Conservation (phyloP, 2,113 vertebrate species). For the Aramus guarauna region DNA sequence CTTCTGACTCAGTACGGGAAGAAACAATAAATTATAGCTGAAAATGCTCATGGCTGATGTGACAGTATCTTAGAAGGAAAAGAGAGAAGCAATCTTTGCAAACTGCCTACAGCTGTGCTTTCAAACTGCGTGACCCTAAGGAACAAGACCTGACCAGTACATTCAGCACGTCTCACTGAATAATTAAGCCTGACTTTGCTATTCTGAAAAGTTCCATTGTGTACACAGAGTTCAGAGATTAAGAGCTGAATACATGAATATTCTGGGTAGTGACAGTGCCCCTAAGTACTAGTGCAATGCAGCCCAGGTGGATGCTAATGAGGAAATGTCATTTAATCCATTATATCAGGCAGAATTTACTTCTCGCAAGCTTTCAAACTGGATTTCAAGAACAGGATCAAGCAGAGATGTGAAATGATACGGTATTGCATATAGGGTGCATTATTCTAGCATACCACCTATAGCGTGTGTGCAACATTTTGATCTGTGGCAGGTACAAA, state of each 20-base stretch:
- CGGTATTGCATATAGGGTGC: not conserved
- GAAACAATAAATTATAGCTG: slow-evolving; percentile 29
- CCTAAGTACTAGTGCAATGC: not conserved
- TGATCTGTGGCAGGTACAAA: not conserved
- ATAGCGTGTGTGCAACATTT: accelerated
- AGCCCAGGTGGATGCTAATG: slow-evolving; percentile 9
- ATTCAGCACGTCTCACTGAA: not conserved
- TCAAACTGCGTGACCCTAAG: not conserved
- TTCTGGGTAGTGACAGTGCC: not conserved
- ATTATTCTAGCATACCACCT: not conserved
- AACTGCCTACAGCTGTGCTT: slow-evolving; percentile 9
- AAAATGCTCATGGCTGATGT: slow-evolving; percentile 1
- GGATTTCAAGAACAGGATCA: not conserved
- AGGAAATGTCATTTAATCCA: not conserved
- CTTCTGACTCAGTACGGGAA: slow-evolving; percentile 3
- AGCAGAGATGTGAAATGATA: not conserved
- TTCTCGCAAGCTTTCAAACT: not conserved
- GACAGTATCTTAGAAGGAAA: slow-evolving; percentile 3
- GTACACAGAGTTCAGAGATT: slow-evolving; percentile 27
- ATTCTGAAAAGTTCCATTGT: slow-evolving; percentile 44
- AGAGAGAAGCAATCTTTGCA: not conserved
- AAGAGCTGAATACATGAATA: slow-evolving; percentile 15
- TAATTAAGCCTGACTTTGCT: slow-evolving; percentile 6
- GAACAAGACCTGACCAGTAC: slow-evolving; percentile 48
- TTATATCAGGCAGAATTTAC: not conserved